Evolutionary conservation across 2,113 vertebrate species (phyloP).

Genomic region (Podarcis raffonei): DNA sequence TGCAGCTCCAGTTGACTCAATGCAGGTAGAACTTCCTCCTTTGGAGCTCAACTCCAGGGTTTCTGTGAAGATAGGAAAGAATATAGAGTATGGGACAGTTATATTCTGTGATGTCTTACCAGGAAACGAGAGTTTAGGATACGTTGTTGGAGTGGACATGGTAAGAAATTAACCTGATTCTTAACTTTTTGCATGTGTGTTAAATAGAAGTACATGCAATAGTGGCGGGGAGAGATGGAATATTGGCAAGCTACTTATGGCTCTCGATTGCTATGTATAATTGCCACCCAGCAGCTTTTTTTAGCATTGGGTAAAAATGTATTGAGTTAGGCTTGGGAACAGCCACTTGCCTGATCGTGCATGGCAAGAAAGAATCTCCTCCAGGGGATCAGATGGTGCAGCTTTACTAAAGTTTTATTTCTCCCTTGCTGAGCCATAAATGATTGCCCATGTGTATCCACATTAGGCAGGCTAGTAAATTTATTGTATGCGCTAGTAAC

Average conservation of each 20-base stretch:
- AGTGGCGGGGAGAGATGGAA: slow-evolving; percentile 28
- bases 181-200: slow-evolving; percentile 65
- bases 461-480: neutral
- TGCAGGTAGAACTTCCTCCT: slow-evolving; percentile 86
- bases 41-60: slow-evolving; percentile 96
- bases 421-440: neutral
- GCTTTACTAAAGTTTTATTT: neutral
- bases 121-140: slow-evolving; percentile 94
- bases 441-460: neutral
- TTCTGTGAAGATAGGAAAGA: slow-evolving; percentile 91
- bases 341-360: neutral
- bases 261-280: slow-evolving; percentile 2
- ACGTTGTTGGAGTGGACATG: slow-evolving; percentile 98
- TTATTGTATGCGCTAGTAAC: neutral
- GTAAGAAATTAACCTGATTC: slow-evolving; percentile 80
- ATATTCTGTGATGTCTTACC: slow-evolving; percentile 97
- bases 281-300: slow-evolving; percentile 21
- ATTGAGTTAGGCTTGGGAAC: neutral
- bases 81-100: slow-evolving; percentile 92
- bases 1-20: slow-evolving; percentile 82
- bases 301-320: slow-evolving; percentile 29
- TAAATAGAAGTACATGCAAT: slow-evolving; percentile 67
- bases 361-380: neutral
- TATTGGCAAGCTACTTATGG: slow-evolving; percentile 61
- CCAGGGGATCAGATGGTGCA: neutral